Base-by-base conservation (phyloP, 2,797 vertebrate species). In the Mormyrops attenuatus region DNA sequence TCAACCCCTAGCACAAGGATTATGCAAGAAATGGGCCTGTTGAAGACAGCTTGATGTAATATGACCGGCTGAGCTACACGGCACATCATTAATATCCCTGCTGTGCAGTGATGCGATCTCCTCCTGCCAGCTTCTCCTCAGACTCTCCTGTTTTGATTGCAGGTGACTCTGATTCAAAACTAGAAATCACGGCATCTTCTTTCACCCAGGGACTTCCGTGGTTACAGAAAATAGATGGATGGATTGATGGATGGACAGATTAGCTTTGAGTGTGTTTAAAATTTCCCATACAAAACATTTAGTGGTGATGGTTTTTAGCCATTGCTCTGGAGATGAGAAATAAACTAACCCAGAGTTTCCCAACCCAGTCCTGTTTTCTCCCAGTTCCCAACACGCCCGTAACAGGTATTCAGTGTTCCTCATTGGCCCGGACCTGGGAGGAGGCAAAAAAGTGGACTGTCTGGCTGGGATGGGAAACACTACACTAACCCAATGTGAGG, bases 31-130 rank as follows among this genome's bases (percentile, higher is more conserved):
- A 50, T 11, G 22, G n/a, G 53, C 80, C 17, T 57, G n/a, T 47
- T 34, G 47, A 85, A 84, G 77, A 41, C 88, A 63, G 80, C 50
- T 44, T 82, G 80, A 89, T n/a, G 57, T 89, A 50, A 38, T 22
- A 20, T 34, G 7, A 26, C 55, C 88, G 63, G 15, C 41, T 63
- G 82, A 85, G 88, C 52, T 85, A 41, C 22, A 52, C 7, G 38
- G 52, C 57, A 53, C 80, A 53, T 89, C 53, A 60, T 49, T 63
- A 63, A 85, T 34, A 30, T 47, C 77, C 77, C 11, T 73, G 66
- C 34, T 38, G 66, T 26, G 66, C 9, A 84, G 38, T 77, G 69
- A 44, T 3, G 30, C 3, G 34, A 82, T 82, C 49, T 60, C 15
- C 50, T 38, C 20, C 73, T 80, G n/a, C 17, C 50, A 9, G 30